Base-by-base conservation (phyloP, 2,888 invertebrate species). In the Plutella xylostella region DNA sequence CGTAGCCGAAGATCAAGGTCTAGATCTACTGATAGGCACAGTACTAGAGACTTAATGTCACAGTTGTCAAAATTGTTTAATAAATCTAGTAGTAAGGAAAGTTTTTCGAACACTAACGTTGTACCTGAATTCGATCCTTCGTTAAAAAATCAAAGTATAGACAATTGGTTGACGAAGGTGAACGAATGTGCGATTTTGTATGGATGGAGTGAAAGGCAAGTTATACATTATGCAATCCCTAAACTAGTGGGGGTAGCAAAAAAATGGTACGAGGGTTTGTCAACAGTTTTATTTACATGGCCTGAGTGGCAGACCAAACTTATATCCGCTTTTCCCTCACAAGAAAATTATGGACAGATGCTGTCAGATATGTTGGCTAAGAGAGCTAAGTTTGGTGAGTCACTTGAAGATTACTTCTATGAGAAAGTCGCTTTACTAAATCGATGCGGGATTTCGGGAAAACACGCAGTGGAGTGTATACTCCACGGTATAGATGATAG, bases 271-370 rank as follows among this genome's bases (percentile, higher is more conserved):
- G 51, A 57, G 33, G 50, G 55, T 5, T 31, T 57, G 6, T 30
- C 47, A 4, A 38, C 54, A 0, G 50, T 56, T 4, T 9, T 56
- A 1, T 57, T 49, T 33, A 46, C 45, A 1, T 60, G 61, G 59
- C 2, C n/a, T 0, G 54, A 60, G 22, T 60, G 60, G 59, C 57
- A 58, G 39, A 35, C 38, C 2, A 59, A 57, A 22, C 15, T 60
- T 2, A 2, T 25, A 0, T 42, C 18, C 0, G 57, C 57, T 2
- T 61, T 61, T 43, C 58, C 58, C 1, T 45, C 17, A 14, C 54
- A 54, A 11, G 50, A 55, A 21, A 58, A 57, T 47, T 57, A 56
- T 45, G 55, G 54, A 9, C 53, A 53, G 12, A 19, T 50, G 18
- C 35, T 58, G 20, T 51, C 51, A 12, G 54, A 55, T 7, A 57